Percentiles rank a stretch among this genome's conserved stretches.
phyloP scores from a whole-genome alignment of 2,113 vertebrate species.

The Mugil cephalus region DNA sequence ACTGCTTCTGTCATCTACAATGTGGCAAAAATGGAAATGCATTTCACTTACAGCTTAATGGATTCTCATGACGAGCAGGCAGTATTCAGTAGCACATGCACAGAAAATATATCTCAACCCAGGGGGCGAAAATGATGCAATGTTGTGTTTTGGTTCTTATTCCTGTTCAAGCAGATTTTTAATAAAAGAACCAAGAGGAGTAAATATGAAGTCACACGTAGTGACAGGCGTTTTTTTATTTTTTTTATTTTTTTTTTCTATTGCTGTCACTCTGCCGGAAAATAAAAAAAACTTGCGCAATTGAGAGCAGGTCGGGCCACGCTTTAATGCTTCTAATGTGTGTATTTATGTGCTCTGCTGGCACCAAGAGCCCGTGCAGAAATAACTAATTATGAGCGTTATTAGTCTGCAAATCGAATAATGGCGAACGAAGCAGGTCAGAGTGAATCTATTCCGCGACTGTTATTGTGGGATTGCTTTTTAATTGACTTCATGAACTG shows the following conservation, averaged over 20 bases:
- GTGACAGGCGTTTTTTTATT: no score
- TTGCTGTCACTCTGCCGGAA: not conserved
- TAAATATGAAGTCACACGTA: not conserved
- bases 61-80: not conserved
- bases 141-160: not conserved
- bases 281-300: not conserved
- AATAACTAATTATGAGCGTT: not conserved
- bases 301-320: not conserved
- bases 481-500: not conserved
- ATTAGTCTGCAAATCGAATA: not conserved
- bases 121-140: not conserved
- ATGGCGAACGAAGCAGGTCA: not conserved
- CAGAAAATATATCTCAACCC: not conserved
- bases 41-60: slow-evolving; percentile 46
- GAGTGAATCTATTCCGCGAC: not conserved
- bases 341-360: not conserved
- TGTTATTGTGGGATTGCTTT: not conserved
- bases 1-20: slow-evolving; percentile 14
- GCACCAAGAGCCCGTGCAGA: not conserved
- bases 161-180: not conserved
- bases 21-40: slow-evolving; percentile 24
- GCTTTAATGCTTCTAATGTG: not conserved
- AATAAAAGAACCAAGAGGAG: not conserved
- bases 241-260: not conserved
- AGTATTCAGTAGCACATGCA: not conserved